phyloP scores from a whole-genome alignment of 1,140 invertebrate species.

The Harlomillsia oculata region DNA sequence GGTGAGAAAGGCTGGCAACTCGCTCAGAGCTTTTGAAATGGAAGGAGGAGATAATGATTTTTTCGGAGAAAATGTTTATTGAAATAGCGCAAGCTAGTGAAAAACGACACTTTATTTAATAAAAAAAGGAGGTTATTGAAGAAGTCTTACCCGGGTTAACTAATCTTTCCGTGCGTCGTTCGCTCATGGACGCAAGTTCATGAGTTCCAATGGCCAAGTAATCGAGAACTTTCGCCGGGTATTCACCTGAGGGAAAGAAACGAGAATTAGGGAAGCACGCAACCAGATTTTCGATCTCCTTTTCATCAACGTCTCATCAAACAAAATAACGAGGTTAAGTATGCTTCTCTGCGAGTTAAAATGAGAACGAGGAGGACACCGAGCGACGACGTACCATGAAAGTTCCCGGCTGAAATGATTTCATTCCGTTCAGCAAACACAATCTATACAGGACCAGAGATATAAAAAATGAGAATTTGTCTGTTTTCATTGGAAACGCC shows the following conservation, averaged over 20 bases:
- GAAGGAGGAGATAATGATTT: neutral
- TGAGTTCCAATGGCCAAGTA: constrained; percentile 64
- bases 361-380: constrained; percentile 35
- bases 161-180: constrained; percentile 57
- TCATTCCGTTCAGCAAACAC: constrained; percentile 59
- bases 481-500: no score
- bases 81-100: no score
- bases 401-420: constrained; percentile 65
- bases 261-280: no score
- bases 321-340: no score
- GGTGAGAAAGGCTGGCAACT: constrained; percentile 59
- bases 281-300: no score
- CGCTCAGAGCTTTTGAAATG: constrained; percentile 48
- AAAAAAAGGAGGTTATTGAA: constrained; percentile 7
- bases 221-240: constrained; percentile 63
- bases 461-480: no score
- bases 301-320: no score
- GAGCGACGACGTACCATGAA: no score
- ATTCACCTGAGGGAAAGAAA: no score
- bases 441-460: no score
- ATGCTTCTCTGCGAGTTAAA: neutral
- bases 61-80: constrained; percentile 3
- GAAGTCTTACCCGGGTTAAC: constrained; percentile 54
- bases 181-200: constrained; percentile 62
- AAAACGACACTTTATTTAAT: no score